Base-by-base conservation (phyloP, 2,888 invertebrate genomes). In the Pegoplata infirma region DNA sequence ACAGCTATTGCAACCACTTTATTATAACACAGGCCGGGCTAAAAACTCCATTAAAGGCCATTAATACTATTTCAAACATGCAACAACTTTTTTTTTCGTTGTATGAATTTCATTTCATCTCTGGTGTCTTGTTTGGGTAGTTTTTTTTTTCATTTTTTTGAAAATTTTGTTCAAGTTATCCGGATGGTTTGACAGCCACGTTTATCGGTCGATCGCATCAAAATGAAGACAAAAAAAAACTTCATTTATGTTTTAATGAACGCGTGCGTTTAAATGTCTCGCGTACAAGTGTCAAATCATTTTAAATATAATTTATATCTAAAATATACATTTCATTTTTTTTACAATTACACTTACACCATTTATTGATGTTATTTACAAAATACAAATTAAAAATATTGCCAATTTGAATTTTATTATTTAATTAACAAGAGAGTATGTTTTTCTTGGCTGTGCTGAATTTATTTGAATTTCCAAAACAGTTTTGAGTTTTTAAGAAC, bases 211-310 rank as follows among this genome's bases (percentile, higher is more conserved):
- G 49, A 69, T 68, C 63, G 63, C 68, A 69, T 75, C 61, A 61
- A 10, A n/a, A n/a, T n/a, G n/a, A n/a, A n/a, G n/a, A 46, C 14
- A 55, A 56, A 67, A 67, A 25, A 36, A 55, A 51, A 44, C 16
- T 51, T 19, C 1, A 5, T 44, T 67, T 66, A 59, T n/a, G n/a
- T 51, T 44, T 53, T 47, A 47, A 69, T 63, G 14, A 58, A 76
- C 68, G 68, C 56, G 56, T 68, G 75, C 68, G 49, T 69, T 68
- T 40, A 44, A 69, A 59, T 36, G 21, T 66, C 36, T 75, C 51
- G 59, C 32, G 28, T 66, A 71, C 75, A 75, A 75, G 79, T 75
- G 75, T 79, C 67, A 75, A 68, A 72, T 68, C 56, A 25, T 67
- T 75, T 67, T 56, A 69, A 71, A 79, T 56, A 75, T 56, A 61